Evolutionary conservation across 2,113 vertebrate genomes (phyloP).

Genomic region (Prinia subflava): DNA sequence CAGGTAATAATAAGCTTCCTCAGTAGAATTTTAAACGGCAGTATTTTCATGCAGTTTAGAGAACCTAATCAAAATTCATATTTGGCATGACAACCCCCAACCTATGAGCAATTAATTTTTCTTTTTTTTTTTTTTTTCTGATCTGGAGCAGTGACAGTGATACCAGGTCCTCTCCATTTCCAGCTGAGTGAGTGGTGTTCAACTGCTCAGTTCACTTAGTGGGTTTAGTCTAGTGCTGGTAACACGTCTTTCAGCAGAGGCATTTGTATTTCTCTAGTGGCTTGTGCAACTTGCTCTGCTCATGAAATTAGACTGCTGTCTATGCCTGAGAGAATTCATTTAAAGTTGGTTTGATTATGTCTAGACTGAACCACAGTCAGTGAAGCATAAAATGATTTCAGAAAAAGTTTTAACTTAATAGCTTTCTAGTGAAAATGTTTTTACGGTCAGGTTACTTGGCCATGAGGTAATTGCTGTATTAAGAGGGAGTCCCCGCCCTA

Average conservation of each 20-base stretch:
- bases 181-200: background rate
- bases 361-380: background rate
- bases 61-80: background rate
- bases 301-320: constrained; percentile 22
- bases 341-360: constrained; percentile 28
- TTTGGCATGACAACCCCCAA: background rate
- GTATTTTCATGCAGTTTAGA: background rate
- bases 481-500: background rate
- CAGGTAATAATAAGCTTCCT: background rate
- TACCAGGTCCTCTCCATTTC: background rate
- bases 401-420: constrained; percentile 31
- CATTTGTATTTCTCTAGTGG: background rate
- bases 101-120: background rate
- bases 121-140: background rate
- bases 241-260: background rate
- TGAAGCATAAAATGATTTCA: constrained; percentile 43
- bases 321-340: constrained; percentile 30
- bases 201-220: background rate
- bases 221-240: background rate
- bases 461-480: background rate
- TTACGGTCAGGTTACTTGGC: background rate
- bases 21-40: background rate
- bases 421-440: constrained; percentile 22
- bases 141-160: background rate
- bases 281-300: background rate